phyloP scores from a whole-genome alignment of 2,113 vertebrate genomes.

The Phrynocephalus versicolor region DNA sequence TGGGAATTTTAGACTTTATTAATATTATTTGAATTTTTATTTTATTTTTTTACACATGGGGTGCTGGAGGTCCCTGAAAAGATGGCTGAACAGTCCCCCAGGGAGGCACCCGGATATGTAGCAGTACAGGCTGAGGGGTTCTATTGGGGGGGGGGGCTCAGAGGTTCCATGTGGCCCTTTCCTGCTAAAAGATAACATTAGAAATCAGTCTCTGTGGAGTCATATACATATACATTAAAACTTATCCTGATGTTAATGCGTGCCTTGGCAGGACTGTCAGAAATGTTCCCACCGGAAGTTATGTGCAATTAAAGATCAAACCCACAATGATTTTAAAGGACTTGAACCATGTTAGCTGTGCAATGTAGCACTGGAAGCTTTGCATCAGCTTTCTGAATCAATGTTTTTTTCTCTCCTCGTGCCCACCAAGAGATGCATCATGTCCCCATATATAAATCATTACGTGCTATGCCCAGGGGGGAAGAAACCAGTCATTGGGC shows the following conservation, averaged over 20 bases:
- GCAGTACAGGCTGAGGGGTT: too few species aligned
- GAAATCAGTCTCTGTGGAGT: neutral
- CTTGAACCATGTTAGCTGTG: neutral
- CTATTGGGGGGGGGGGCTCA: too few species aligned
- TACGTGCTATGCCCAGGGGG: neutral
- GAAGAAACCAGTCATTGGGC: slow-evolving; percentile 41
- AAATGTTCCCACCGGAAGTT: neutral
- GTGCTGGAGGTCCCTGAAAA: too few species aligned
- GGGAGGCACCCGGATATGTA: too few species aligned
- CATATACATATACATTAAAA: too few species aligned
- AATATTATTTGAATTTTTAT: too few species aligned
- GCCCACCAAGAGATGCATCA: neutral
- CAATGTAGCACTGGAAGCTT: neutral
- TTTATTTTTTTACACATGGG: too few species aligned
- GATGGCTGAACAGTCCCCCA: too few species aligned
- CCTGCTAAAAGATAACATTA: too few species aligned
- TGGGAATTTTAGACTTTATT: too few species aligned
- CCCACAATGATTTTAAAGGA: neutral
- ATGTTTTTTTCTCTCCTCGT: neutral
- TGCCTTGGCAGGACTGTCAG: neutral
- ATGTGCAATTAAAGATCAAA: neutral
- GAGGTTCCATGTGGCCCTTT: too few species aligned
- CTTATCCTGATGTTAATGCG: too few species aligned
- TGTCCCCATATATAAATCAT: neutral
- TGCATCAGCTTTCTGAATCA: neutral